Percentiles rank a stretch among this genome's conserved stretches.
Conservation (phyloP, 2,797 vertebrate species). For the Enteromius thamalakanensis region DNA sequence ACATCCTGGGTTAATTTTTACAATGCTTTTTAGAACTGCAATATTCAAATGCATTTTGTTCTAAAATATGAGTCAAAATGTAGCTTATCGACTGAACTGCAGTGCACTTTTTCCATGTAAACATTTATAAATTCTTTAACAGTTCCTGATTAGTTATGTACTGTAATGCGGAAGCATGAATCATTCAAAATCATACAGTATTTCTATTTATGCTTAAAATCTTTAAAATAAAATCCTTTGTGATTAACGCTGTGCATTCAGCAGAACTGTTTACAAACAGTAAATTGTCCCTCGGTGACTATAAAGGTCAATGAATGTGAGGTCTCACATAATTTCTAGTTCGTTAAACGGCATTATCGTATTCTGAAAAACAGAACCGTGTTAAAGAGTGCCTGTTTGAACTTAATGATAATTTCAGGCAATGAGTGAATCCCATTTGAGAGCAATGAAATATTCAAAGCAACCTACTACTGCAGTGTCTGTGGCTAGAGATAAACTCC, state of each 20-base stretch:
- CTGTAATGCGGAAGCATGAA: neutral
- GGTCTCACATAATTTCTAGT: constrained; percentile 11
- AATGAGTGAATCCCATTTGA: constrained; percentile 22
- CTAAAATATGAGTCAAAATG: neutral
- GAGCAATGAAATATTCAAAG: constrained; percentile 56
- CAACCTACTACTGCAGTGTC: constrained; percentile 38
- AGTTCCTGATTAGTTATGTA: neutral
- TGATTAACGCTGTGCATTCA: neutral
- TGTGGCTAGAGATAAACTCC: constrained; percentile 56
- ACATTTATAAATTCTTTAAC: constrained; percentile 13
- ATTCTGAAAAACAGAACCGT: neutral
- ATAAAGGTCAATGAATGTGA: constrained; percentile 27
- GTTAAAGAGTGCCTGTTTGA: neutral
- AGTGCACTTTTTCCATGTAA: neutral
- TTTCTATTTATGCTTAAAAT: constrained; percentile 1
- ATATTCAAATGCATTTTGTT: neutral
- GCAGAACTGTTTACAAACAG: neutral
- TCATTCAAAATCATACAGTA: neutral
- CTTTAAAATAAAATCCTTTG: neutral
- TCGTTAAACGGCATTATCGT: constrained; percentile 30
- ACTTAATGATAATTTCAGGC: constrained; percentile 20
- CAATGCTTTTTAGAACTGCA: neutral
- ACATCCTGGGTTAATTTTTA: neutral
- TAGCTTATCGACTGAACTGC: neutral
- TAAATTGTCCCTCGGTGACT: neutral